These are phyloP conservation scores for Bugula neritina DNA, from an alignment of 2,888 invertebrate genomes.

Conservation along the genomic window DNA sequence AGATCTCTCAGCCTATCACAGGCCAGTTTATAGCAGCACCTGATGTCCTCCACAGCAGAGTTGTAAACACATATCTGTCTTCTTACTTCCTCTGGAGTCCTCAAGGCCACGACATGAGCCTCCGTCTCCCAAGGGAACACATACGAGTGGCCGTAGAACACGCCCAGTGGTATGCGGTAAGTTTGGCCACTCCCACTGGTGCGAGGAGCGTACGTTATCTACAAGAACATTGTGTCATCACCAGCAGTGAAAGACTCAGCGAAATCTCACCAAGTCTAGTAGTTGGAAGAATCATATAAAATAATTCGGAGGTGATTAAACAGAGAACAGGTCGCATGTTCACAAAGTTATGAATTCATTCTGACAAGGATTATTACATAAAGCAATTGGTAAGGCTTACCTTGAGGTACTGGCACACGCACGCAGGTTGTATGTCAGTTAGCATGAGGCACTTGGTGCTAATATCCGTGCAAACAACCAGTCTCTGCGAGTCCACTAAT, in stretches of 20 bases:
- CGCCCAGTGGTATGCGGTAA: slow-evolving; percentile 86
- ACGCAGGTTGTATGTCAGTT: slow-evolving; percentile 82
- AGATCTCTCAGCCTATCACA: slow-evolving; percentile 76
- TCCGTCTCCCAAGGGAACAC: slow-evolving; percentile 59
- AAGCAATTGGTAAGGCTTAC: no score
- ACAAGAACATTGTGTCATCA: no score
- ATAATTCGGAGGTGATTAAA: no score
- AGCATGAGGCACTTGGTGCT: slow-evolving; percentile 77
- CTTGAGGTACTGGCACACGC: slow-evolving; percentile 81
- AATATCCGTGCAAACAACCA: slow-evolving; percentile 80
- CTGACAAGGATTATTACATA: no score
- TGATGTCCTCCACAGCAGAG: slow-evolving; percentile 71
- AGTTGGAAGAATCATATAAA: no score
- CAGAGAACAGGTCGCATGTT: no score
- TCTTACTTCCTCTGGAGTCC: slow-evolving; percentile 40
- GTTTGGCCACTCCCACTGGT: slow-evolving; percentile 26
- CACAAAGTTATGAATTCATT: no score
- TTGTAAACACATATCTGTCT: slow-evolving; percentile 63
- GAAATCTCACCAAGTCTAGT: no score
- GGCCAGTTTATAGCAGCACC: slow-evolving; percentile 74
- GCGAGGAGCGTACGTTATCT: slow-evolving; percentile 28
- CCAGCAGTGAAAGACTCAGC: no score
- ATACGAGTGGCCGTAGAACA: slow-evolving; percentile 83
- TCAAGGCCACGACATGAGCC: neutral
- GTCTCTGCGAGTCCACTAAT: slow-evolving; percentile 74